Percentiles rank a stretch among this genome's conserved stretches.
Evolutionary conservation across 2,797 vertebrate species (phyloP).

Genomic region (Oryzias sinensis): DNA sequence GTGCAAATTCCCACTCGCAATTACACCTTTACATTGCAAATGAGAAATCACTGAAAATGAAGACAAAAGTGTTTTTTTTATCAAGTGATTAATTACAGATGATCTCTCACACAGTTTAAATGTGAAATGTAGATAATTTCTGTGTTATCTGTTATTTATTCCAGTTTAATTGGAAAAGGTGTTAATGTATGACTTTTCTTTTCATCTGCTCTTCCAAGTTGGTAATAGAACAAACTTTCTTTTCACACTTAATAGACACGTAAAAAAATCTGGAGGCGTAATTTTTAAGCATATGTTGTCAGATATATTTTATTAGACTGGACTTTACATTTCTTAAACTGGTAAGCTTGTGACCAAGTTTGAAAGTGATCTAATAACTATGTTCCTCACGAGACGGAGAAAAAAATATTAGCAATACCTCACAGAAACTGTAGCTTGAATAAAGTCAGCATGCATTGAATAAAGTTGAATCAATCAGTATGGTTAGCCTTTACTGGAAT

Average conservation of each 20-base stretch:
- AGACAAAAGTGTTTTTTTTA: slow-evolving; percentile 52
- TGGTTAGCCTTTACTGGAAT: slow-evolving; percentile 71
- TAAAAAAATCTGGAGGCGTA: slow-evolving; percentile 4
- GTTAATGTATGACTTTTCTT: slow-evolving; percentile 12
- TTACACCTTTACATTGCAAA: slow-evolving; percentile 69
- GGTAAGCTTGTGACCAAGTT: slow-evolving; percentile 44
- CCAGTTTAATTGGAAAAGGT: slow-evolving; percentile 15
- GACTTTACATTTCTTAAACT: slow-evolving; percentile 48
- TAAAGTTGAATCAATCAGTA: slow-evolving; percentile 73
- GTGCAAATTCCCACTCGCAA: slow-evolving; percentile 82
- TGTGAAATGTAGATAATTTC: slow-evolving; percentile 52
- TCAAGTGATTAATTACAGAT: slow-evolving; percentile 66
- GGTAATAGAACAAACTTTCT: slow-evolving; percentile 33
- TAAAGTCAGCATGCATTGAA: slow-evolving; percentile 71
- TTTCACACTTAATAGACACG: slow-evolving; percentile 7
- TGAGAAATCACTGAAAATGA: slow-evolving; percentile 59
- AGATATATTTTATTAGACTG: slow-evolving; percentile 14
- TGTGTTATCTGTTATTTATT: slow-evolving; percentile 27
- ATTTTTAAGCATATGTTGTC: slow-evolving; percentile 26
- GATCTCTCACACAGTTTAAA: slow-evolving; percentile 46
- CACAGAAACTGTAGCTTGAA: slow-evolving; percentile 55
- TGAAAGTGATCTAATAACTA: slow-evolving; percentile 64
- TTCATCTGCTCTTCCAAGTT: slow-evolving; percentile 13
- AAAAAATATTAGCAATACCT: slow-evolving; percentile 60
- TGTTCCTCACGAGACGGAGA: slow-evolving; percentile 61